Percentiles rank a stretch among this genome's conserved stretches.
Evolutionary conservation across 2,797 vertebrate genomes (phyloP).

Genomic region (Bucorvus abyssinicus): DNA sequence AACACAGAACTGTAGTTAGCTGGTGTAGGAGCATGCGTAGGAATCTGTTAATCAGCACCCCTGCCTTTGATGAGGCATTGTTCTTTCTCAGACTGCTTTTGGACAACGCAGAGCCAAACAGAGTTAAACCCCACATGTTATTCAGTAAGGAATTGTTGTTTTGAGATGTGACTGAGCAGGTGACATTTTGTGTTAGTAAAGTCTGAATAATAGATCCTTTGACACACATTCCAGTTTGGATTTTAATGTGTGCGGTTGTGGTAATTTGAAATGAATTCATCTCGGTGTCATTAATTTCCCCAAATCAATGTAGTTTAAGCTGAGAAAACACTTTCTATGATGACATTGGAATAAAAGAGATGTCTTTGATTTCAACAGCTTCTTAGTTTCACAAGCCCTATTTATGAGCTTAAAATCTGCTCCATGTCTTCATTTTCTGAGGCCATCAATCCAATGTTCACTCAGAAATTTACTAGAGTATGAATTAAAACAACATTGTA

Average conservation of each 20-base stretch:
- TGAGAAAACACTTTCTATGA: background rate
- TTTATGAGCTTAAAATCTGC: background rate
- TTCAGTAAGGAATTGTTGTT: background rate
- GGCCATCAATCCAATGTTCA: background rate
- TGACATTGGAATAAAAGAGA: background rate
- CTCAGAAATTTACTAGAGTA: background rate
- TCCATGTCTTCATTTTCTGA: background rate
- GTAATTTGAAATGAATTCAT: slow-evolving; percentile 40
- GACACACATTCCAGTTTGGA: background rate
- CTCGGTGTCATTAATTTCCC: slow-evolving; percentile 10
- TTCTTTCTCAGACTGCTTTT: background rate
- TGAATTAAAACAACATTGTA: background rate
- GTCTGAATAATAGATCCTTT: background rate
- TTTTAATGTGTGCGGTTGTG: background rate
- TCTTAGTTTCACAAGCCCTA: background rate
- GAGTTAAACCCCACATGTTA: background rate
- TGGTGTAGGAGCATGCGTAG: background rate
- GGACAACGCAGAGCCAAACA: background rate
- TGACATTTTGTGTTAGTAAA: background rate
- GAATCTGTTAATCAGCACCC: background rate
- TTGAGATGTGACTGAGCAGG: background rate
- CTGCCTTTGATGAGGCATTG: background rate
- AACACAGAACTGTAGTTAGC: background rate
- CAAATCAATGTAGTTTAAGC: slow-evolving; percentile 5
- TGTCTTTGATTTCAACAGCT: background rate